Evolutionary conservation across 2,888 invertebrate species (phyloP).

Genomic region (Thera obeliscata): DNA sequence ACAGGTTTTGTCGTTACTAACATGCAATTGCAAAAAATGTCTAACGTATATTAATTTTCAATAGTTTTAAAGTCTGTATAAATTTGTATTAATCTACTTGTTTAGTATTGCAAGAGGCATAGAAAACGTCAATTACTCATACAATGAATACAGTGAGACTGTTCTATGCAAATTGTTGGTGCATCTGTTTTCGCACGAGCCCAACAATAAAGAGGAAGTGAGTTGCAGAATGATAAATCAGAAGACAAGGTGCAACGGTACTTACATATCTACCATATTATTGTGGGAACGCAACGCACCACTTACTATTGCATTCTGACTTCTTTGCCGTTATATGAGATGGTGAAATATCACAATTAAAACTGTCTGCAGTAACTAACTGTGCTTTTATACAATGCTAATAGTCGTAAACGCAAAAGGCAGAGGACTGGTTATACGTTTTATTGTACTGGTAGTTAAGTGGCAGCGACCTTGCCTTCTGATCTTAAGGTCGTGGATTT

Average conservation of each 20-base stretch:
- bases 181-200: conserved; percentile 54
- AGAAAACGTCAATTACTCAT: not conserved
- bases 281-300: conserved; percentile 77
- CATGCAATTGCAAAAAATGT: no score
- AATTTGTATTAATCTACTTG: no score
- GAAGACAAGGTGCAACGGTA: conserved; percentile 63
- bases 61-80: no score
- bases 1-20: not conserved
- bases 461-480: not conserved
- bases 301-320: conserved; percentile 62
- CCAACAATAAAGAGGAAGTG: conserved; percentile 57
- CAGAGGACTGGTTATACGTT: no score
- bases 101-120: not conserved
- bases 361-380: conserved; percentile 17
- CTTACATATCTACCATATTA: conserved; percentile 48
- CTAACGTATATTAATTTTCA: no score
- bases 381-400: conserved; percentile 11
- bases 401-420: not conserved
- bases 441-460: not conserved
- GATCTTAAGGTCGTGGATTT: not conserved
- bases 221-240: conserved; percentile 66
- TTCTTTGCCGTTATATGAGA: conserved; percentile 53
- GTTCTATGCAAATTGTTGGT: conserved; percentile 17
- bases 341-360: conserved; percentile 26
- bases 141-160: not conserved